Base-by-base conservation (phyloP, 2,888 invertebrate genomes). In the Lithophane ornitopus region DNA sequence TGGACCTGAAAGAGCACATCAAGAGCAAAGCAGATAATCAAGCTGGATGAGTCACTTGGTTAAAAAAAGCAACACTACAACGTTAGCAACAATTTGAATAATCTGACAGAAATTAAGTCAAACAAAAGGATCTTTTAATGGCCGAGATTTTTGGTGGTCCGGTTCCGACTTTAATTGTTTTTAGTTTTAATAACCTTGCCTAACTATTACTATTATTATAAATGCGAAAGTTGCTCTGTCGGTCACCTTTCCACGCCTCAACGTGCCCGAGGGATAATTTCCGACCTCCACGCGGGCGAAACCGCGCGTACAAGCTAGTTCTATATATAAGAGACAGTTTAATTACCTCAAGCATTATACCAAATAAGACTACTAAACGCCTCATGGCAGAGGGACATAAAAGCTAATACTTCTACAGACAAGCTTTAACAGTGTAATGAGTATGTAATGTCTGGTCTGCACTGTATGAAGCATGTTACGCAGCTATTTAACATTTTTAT, bases 401-500 rank as follows among this genome's bases (percentile, higher is more conserved):
- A 26, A 49, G 16, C 41, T 41, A 77, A 58, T 34, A 67, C 76
- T 62, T 74, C 4, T 56, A 41, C 62, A 34, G 6, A 6, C 34
- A 75, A 49, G 14, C 34, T 41, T 56, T 22, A 26, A 41, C 8
- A 6, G 44, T 44, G 11, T 81, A 52, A 63, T 82, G 76, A 58
- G 62, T 56, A 19, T 58, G 62, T 63, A 77, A 75, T 34, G 56
- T 14, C 34, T 63, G 56, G 49, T 63, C 46, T 26, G 54, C 82
- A 56, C 39, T 49, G 82, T 56, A 22, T 41, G 75, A 41, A 54
- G 76, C 63, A 52, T 58, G 77, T 52, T 76, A 56, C 54, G 41
- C 54, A 78, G 54, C 78, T 78, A 49, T 78, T 83, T 83, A 78
- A 67, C 83, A 78, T 78, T 78, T 83, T 78, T 62, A 78, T 44